Conservation (phyloP, 2,888 invertebrate genomes). For the Caprella mutica region DNA sequence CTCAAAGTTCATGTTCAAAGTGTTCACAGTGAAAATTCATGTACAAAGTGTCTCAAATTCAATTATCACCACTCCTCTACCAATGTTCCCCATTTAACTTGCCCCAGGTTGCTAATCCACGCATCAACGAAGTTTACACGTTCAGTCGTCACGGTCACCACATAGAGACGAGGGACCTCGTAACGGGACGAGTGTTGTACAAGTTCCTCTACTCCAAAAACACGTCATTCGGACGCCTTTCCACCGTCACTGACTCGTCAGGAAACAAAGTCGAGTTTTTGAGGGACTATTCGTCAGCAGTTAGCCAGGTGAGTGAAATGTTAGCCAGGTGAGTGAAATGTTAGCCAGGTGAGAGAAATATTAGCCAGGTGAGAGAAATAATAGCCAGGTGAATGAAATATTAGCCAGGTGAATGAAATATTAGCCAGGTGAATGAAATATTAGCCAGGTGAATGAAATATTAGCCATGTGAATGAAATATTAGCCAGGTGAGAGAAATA, state of each 20-base stretch:
- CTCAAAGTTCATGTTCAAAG: too few relatives aligned
- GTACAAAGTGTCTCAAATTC: slow-evolving; percentile 46
- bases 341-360: too few relatives aligned
- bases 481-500: too few relatives aligned
- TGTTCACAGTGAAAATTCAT: too few relatives aligned
- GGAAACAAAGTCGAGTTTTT: slow-evolving; percentile 84
- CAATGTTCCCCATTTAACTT: slow-evolving; percentile 57
- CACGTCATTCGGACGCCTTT: slow-evolving; percentile 45
- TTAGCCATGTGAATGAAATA: too few relatives aligned
- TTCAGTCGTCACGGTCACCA: slow-evolving; percentile 95
- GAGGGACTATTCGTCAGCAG: slow-evolving; percentile 81
- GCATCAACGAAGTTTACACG: slow-evolving; percentile 83
- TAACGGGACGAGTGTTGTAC: slow-evolving; percentile 88
- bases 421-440: too few relatives aligned
- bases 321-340: too few relatives aligned
- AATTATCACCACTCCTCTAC: slow-evolving; percentile 74
- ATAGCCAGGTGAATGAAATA: too few relatives aligned
- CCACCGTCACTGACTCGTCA: slow-evolving; percentile 73
- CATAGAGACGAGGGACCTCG: slow-evolving; percentile 81
- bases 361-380: too few relatives aligned
- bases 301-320: slow-evolving; percentile 55
- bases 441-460: too few relatives aligned
- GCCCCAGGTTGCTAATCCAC: slow-evolving; percentile 70
- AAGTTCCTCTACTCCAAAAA: slow-evolving; percentile 94
- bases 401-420: too few relatives aligned